phyloP scores from a whole-genome alignment of 2,888 invertebrate species.

The Formica aserva region DNA sequence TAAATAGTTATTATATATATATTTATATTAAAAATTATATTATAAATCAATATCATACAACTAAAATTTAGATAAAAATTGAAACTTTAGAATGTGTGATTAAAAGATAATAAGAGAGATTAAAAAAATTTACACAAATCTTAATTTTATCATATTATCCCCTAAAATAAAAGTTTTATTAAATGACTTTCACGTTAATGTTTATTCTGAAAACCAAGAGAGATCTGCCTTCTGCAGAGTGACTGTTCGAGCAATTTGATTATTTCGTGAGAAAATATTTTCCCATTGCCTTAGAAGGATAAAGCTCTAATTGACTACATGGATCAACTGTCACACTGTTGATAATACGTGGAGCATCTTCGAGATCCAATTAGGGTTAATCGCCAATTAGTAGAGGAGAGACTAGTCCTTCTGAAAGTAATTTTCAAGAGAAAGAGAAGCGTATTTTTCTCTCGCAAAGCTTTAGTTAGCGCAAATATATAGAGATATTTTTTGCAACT shows the following conservation, averaged over 20 bases:
- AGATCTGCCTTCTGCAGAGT: neutral
- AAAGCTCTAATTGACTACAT: slow-evolving; percentile 31
- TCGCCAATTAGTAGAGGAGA: slow-evolving; percentile 29
- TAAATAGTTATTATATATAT: neutral
- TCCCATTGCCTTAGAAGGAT: slow-evolving; percentile 18
- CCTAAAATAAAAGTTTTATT: neutral
- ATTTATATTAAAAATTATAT: neutral
- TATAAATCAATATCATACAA: neutral
- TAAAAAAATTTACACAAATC: neutral
- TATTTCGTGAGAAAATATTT: slow-evolving; percentile 43
- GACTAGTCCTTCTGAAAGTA: neutral
- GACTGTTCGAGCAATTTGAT: neutral
- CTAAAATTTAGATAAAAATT: neutral
- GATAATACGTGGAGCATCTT: slow-evolving; percentile 31
- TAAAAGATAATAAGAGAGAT: neutral
- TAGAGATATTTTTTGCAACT: neutral
- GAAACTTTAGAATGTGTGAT: neutral
- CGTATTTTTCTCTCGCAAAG: neutral
- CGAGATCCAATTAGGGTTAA: slow-evolving; percentile 40
- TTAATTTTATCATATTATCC: neutral
- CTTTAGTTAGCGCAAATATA: neutral
- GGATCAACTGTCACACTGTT: slow-evolving; percentile 16
- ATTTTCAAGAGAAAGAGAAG: neutral
- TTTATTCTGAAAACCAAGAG: neutral
- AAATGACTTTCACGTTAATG: neutral